A percentile compares a stretch with the other conserved stretches of the same genome.
These are phyloP conservation scores for Allygus modestus DNA, from an alignment of 2,888 invertebrate species.

Conservation along the genomic window DNA sequence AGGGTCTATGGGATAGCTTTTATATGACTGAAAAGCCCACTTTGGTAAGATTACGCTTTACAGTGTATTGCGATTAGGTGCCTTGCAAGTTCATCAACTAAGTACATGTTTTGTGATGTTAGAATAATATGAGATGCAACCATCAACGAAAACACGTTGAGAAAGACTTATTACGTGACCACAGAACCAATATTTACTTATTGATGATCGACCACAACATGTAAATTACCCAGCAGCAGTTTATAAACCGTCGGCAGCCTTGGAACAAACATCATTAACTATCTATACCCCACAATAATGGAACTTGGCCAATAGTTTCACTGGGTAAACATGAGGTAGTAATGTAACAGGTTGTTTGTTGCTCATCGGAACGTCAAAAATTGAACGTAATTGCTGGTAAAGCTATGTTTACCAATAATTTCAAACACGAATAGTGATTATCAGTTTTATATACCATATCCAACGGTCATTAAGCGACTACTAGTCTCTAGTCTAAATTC, in stretches of 20 bases:
- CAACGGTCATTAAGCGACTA: too few relatives aligned
- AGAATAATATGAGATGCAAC: too few relatives aligned
- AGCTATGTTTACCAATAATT: neutral
- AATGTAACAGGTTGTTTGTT: neutral
- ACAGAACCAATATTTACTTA: too few relatives aligned
- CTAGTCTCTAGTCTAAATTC: too few relatives aligned
- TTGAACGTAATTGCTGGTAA: neutral
- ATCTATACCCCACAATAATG: neutral
- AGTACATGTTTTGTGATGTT: too few relatives aligned
- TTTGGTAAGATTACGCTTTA: too few relatives aligned
- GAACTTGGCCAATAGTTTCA: neutral
- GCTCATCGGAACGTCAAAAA: neutral
- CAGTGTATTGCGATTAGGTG: too few relatives aligned
- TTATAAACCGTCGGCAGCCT: neutral
- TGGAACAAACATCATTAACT: constrained; percentile 1
- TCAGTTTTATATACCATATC: too few relatives aligned
- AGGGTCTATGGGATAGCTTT: neutral
- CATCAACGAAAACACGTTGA: too few relatives aligned
- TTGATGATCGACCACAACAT: neutral
- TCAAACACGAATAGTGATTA: too few relatives aligned
- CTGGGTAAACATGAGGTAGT: neutral
- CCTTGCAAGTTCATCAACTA: too few relatives aligned
- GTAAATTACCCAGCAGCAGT: neutral
- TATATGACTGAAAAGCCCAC: neutral
- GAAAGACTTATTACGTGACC: too few relatives aligned